Base-by-base conservation (phyloP, 2,888 invertebrate species). In the Macropis europaea region DNA sequence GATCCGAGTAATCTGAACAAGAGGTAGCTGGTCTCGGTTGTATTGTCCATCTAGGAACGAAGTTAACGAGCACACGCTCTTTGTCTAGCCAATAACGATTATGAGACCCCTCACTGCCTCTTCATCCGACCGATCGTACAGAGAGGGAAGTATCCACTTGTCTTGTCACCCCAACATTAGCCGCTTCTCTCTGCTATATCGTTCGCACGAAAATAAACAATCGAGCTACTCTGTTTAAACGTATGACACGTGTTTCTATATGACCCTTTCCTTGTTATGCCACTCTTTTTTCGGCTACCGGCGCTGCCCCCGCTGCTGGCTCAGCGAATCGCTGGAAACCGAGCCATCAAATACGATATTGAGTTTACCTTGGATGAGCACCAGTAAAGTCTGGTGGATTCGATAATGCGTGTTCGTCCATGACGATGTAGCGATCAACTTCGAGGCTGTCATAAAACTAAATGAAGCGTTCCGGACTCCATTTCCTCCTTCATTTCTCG, bases 101-200 rank as follows among this genome's bases (percentile, higher is more conserved):
- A 85, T 80, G 76, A 85, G 83, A 78, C 76, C 82, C 80, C 84
- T 84, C 81, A 73, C 82, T 79, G 83, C 67, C 73, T 80, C 81
- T 81, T 80, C 77, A 79, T 77, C 76, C 70, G 77, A 76, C 72
- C 72, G 75, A 71, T 82, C 79, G 76, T 69, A 77, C 81, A 76
- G 86, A 85, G 85, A 86, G 86, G 85, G 85, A 85, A 86, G 86
- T 86, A 81, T 79, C 86, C 86, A 86, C 86, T 86, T 86, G 85
- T 84, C 83, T 79, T 81, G 81, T 83, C 82, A 84, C 79, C 83
- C 82, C 73, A 76, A 73, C 80, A 79, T 82, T 83, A 79, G 69
- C 77, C 69, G 75, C 73, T 69, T 78, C 78, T 76, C 74, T 71
- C 74, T 61, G 70, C 78, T 67, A 73, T 73, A 79, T 82, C 77